Percentiles rank a stretch among this genome's conserved stretches.
These are phyloP conservation scores for Microctonus aethiopoides DNA, from an alignment of 2,888 invertebrate species.

Conservation along the genomic window DNA sequence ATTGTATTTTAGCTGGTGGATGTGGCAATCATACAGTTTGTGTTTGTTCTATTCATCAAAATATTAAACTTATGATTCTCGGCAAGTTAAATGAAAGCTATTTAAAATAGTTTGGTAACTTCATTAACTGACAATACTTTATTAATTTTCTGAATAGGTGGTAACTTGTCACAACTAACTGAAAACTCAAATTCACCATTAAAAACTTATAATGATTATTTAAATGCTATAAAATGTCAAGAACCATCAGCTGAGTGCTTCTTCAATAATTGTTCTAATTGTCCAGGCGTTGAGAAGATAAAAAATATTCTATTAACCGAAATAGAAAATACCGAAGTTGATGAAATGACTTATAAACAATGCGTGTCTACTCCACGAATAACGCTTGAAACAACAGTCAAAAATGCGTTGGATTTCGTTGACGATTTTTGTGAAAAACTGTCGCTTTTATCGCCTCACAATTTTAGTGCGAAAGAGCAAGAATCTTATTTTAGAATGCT, in stretches of 20 bases:
- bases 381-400: slow-evolving; percentile 30
- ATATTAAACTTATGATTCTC: slow-evolving; percentile 30
- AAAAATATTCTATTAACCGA: slow-evolving; percentile 18
- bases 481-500: slow-evolving; percentile 25
- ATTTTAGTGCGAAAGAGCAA: slow-evolving; percentile 35
- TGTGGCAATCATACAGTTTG: slow-evolving; percentile 31
- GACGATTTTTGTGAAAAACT: slow-evolving; percentile 35
- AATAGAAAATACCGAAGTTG: slow-evolving; percentile 33
- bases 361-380: slow-evolving; percentile 32
- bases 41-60: slow-evolving; percentile 31
- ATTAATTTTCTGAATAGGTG: background rate
- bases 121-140: too few species aligned
- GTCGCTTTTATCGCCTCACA: slow-evolving; percentile 26
- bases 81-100: background rate
- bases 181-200: slow-evolving; percentile 15
- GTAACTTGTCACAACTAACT: slow-evolving; percentile 2
- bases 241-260: slow-evolving; percentile 23
- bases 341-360: slow-evolving; percentile 33
- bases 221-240: slow-evolving; percentile 21
- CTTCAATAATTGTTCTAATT: slow-evolving; percentile 9
- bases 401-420: slow-evolving; percentile 28
- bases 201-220: slow-evolving; percentile 12
- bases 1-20: slow-evolving; percentile 29
- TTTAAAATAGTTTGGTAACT: too few species aligned
- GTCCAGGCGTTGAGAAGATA: slow-evolving; percentile 32